These are phyloP conservation scores for Thamnophis sirtalis DNA, from an alignment of 2,113 vertebrate species.

Conservation along the genomic window DNA sequence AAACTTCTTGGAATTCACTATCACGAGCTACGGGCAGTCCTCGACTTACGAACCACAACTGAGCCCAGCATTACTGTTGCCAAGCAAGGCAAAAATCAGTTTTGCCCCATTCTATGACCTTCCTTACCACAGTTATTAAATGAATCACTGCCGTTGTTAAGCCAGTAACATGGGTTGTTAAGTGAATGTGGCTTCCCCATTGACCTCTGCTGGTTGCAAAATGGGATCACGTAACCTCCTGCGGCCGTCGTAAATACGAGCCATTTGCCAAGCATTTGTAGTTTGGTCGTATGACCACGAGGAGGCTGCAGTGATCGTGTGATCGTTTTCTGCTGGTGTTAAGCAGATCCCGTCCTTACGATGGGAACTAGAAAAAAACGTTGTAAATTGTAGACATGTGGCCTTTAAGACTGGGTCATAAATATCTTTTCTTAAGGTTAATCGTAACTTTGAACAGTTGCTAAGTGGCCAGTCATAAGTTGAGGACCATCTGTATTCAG, in stretches of 20 bases:
- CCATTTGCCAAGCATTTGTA: background rate
- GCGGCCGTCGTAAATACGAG: background rate
- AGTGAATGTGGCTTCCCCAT: background rate
- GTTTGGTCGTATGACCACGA: background rate
- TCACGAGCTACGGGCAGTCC: background rate
- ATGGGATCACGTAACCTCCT: no score
- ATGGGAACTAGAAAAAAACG: background rate
- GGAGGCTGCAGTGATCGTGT: background rate
- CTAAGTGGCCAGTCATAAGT: background rate
- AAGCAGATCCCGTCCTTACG: background rate
- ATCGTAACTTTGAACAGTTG: no score
- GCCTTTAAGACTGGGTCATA: background rate
- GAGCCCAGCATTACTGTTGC: background rate
- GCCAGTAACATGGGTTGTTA: background rate
- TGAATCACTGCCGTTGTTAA: background rate
- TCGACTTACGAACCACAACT: background rate
- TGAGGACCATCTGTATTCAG: background rate
- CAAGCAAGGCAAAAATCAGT: background rate
- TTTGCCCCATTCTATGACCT: background rate
- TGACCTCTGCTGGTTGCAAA: background rate
- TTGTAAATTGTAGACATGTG: background rate
- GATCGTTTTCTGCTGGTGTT: background rate
- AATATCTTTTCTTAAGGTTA: background rate
- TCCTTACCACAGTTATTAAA: background rate
- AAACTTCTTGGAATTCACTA: background rate